Evolutionary conservation across 2,888 invertebrate species (phyloP).

Genomic region (Watsonalla binaria): DNA sequence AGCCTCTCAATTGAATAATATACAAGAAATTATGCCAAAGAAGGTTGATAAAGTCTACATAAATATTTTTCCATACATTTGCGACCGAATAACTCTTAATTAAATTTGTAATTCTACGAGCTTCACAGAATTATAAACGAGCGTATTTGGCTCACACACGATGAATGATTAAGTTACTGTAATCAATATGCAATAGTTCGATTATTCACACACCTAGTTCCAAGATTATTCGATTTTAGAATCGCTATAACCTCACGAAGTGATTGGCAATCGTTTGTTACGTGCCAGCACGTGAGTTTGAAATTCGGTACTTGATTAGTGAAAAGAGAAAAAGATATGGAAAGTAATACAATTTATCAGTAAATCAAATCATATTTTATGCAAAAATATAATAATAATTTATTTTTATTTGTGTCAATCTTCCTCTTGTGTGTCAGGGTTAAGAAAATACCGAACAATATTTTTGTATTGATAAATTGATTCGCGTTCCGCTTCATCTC

Average conservation of each 20-base stretch:
- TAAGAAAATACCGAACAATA: neutral
- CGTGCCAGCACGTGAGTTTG: no score
- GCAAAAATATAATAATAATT: neutral
- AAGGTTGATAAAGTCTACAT: slow-evolving; percentile 5
- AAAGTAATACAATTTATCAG: no score
- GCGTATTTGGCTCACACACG: neutral
- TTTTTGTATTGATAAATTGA: neutral
- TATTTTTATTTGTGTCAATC: neutral
- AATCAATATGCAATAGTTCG: no score
- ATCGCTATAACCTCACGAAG: no score
- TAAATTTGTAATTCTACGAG: neutral
- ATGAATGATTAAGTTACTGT: neutral
- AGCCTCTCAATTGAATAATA: slow-evolving; percentile 9
- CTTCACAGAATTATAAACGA: neutral
- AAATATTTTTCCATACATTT: slow-evolving; percentile 4
- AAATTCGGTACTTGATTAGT: no score
- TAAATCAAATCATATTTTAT: neutral
- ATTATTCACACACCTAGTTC: no score
- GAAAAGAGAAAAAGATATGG: no score
- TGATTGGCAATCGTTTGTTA: no score
- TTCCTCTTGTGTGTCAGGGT: no score
- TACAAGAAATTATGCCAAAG: slow-evolving; percentile 12
- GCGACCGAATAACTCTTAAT: slow-evolving; percentile 5
- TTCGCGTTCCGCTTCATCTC: neutral
- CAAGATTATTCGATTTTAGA: no score